phyloP scores from a whole-genome alignment of 1,140 invertebrate genomes.

The Macrotrachela quadricornifera region DNA sequence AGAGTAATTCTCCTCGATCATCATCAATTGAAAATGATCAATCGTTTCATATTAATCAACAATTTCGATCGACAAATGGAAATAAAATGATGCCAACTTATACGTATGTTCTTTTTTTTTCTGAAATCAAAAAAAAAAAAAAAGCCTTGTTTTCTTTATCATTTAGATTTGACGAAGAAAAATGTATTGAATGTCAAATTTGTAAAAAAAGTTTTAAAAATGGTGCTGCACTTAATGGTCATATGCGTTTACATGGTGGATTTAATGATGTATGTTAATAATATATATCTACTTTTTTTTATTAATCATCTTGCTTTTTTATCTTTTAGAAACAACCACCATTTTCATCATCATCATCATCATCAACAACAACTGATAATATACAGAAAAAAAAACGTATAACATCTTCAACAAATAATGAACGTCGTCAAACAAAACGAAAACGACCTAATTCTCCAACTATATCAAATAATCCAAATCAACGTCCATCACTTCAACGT shows the following conservation, averaged over 20 bases:
- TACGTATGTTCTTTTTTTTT: too few relatives aligned
- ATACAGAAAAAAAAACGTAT: slow-evolving; percentile 8
- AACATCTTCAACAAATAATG: slow-evolving; percentile 9
- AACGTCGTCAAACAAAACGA: neutral
- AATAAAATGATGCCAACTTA: too few relatives aligned
- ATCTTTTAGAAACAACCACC: slow-evolving; percentile 9
- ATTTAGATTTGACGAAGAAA: slow-evolving; percentile 15
- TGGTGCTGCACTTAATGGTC: slow-evolving; percentile 79
- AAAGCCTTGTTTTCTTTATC: neutral
- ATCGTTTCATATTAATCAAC: too few relatives aligned
- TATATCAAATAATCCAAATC: too few relatives aligned
- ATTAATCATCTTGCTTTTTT: slow-evolving; percentile 2
- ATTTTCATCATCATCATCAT: slow-evolving; percentile 9
- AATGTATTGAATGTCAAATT: slow-evolving; percentile 70
- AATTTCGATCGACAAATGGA: too few relatives aligned
- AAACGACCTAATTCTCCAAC: neutral
- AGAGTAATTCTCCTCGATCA: too few relatives aligned
- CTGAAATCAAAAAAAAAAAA: too few relatives aligned
- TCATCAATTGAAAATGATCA: too few relatives aligned
- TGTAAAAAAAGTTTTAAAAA: slow-evolving; percentile 87
- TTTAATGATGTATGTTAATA: slow-evolving; percentile 47
- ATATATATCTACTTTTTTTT: neutral
- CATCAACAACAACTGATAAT: slow-evolving; percentile 10
- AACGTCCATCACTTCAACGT: too few relatives aligned
- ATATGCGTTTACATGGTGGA: slow-evolving; percentile 83